Conservation (phyloP, 1,140 invertebrate genomes). For the Arion vulgaris region DNA sequence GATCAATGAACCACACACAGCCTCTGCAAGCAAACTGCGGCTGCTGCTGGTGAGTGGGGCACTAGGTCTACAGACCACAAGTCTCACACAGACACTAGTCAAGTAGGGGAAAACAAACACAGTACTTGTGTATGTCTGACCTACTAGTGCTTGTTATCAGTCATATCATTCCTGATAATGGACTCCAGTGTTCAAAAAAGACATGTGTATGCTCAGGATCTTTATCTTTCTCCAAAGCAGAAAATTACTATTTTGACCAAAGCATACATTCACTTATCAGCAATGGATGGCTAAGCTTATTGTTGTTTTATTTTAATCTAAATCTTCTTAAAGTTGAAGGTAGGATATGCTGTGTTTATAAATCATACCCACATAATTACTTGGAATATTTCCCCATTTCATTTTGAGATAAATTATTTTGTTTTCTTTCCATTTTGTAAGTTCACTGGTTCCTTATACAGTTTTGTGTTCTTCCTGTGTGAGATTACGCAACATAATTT, state of each 20-base stretch:
- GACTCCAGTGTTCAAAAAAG: too few species aligned
- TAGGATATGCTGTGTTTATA: not conserved
- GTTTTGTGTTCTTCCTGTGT: too few species aligned
- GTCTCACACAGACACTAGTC: not conserved
- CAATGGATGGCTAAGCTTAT: conserved; percentile 3
- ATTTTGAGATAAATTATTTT: too few species aligned
- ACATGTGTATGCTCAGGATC: too few species aligned
- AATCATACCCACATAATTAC: not conserved
- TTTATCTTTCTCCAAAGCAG: not conserved
- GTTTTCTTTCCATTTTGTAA: too few species aligned
- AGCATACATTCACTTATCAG: not conserved
- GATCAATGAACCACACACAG: conserved; percentile 20
- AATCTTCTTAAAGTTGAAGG: conserved; percentile 2
- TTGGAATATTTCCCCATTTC: too few species aligned
- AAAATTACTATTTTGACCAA: not conserved
- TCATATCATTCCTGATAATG: too few species aligned
- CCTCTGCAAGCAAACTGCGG: not conserved
- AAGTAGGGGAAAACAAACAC: not conserved
- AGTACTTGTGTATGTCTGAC: not conserved
- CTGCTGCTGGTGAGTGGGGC: conserved; percentile 14
- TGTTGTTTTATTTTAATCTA: not conserved
- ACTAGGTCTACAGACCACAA: conserved; percentile 7
- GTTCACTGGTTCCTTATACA: too few species aligned
- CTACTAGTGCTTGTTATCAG: not conserved
- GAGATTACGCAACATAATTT: too few species aligned